Conservation (phyloP, 2,888 invertebrate genomes). For the Limnephilus rhombicus region DNA sequence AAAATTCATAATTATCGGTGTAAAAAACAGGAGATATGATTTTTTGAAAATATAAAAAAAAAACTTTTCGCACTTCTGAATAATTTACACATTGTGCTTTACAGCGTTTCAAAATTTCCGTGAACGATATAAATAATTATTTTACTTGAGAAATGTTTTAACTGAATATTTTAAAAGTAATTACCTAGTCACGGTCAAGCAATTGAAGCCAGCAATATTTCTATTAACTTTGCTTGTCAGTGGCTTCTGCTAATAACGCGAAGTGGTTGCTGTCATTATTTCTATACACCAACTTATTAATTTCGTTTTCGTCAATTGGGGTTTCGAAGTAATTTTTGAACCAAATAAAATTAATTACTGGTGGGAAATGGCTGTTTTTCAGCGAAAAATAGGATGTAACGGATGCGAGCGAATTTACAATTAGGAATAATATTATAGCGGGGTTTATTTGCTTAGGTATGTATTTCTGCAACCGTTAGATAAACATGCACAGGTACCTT, state of each 20-base stretch:
- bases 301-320: background rate
- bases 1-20: no score
- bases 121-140: no score
- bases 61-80: no score
- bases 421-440: background rate
- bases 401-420: no score
- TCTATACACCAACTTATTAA: background rate
- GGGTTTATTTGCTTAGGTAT: background rate
- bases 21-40: no score
- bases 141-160: background rate
- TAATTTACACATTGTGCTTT: no score
- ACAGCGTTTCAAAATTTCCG: no score
- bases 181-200: background rate
- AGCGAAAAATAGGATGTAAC: background rate
- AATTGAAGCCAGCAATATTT: conserved; percentile 12
- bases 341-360: background rate
- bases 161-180: background rate
- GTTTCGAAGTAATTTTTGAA: background rate
- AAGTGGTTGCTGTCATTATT: conserved; percentile 22
- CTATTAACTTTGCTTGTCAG: conserved; percentile 33
- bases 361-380: background rate
- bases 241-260: background rate
- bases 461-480: background rate
- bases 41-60: no score
- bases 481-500: no score